Conservation (phyloP, 2,888 invertebrate species). For the Watsonalla binaria region DNA sequence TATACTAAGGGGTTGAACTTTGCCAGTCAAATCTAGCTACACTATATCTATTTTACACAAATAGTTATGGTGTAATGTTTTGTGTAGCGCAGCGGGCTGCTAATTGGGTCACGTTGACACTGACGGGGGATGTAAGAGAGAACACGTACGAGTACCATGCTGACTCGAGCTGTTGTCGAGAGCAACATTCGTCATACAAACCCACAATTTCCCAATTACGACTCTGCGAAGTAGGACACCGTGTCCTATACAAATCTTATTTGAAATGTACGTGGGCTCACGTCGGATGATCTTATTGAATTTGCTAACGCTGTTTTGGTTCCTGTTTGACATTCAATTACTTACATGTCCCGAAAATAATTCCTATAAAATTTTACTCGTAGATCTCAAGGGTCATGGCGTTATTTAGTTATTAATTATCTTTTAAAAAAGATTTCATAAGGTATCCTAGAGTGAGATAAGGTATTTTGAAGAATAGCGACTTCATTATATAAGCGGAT, state of each 20-base stretch:
- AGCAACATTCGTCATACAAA: conserved; percentile 9
- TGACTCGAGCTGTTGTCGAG: conserved; percentile 14
- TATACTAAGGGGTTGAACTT: not conserved
- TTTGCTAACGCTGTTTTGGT: not conserved
- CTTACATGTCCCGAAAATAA: not conserved
- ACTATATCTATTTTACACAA: not conserved
- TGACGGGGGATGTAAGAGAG: conserved; percentile 22
- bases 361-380: not conserved
- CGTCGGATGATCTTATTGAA: not conserved
- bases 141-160: conserved; percentile 8
- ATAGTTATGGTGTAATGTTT: not conserved
- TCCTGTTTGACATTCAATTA: not conserved
- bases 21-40: not conserved
- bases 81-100: conserved; percentile 10
- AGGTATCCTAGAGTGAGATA: no score
- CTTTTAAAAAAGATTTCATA: no score
- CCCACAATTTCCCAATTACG: conserved; percentile 29
- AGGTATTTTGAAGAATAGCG: no score
- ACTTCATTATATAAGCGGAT: no score
- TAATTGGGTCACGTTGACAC: conserved; percentile 39
- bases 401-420: not conserved
- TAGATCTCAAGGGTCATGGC: not conserved
- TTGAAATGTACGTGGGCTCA: not conserved
- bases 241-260: not conserved
- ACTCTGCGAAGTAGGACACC: conserved; percentile 11